Evolutionary conservation across 2,888 invertebrate species (phyloP), one percentile per base, ranked within the genome.

Genomic region (Julus scanicus): DNA sequence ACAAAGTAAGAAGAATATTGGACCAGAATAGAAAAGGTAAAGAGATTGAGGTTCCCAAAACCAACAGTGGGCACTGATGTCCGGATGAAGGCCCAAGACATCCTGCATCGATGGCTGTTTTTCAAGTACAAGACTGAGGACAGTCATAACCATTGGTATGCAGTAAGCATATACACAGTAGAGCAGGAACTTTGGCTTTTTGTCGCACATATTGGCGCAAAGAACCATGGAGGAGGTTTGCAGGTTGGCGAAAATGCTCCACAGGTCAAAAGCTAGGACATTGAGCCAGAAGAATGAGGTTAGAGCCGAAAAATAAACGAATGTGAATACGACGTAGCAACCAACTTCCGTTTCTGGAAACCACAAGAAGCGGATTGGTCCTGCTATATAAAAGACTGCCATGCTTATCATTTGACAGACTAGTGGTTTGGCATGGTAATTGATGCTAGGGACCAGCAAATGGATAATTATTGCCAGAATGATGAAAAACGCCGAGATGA

Each of bases 261-360:
- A 97, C 92, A 97, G 96, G 93, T 97, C 97, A 94, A 97, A 97
- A 93, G 97, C 97, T 97, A 97, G 97, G 89, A 97, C 96, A 93
- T 97, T 97, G 87, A 97, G 94, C 97, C 97, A 97, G 93, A 97
- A 97, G 94, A 97, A 97, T 89, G 97, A 96, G 53, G 97, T 95
- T 92, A 97, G 94, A 93, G 97, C 97, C 93, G 96, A 95, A 94
- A 97, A 97, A 92, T 97, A 97, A 94, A 96, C 96, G 91, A 95
- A 93, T 90, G 96, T 39, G 29, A 88, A 88, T 11, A 87, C 84
- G 17, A 48, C 53, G 44, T 88, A 84, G 48, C 89, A 89, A 4
- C 86, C 20, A 20, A 15, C 9, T n/a, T 49, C 15, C 39, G 37
- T 29, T 17, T 84, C 20, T 1, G 37, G 53, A 11, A 40, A 17